Evolutionary conservation across 2,797 vertebrate genomes (phyloP), one percentile per base, ranked within the genome.

Genomic region (Chromobotia macracanthus): DNA sequence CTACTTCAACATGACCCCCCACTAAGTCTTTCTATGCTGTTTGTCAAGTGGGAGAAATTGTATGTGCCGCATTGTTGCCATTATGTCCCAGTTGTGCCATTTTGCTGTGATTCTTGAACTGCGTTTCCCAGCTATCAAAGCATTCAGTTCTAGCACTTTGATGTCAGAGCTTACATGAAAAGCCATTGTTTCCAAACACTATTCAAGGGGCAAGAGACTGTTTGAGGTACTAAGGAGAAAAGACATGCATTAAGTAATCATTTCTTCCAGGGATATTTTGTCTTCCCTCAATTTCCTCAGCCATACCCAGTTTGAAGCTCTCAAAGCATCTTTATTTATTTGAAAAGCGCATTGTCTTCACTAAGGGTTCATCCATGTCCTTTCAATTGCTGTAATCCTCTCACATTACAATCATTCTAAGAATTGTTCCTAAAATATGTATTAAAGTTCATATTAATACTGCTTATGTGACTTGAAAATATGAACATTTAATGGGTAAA

Each of bases 11-110:
- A 70, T 15, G 6, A 12, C 41, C 41, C 35, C 35, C 35, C 35
- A 38, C 35, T 38, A 38, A 38, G 35, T 38, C 35, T 38, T 38
- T 70, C 64, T 13, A 46, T 55, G 18, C 4, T 46, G 3, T 46
- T 77, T 51, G 25, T 72, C 16, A 67, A 60, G 55, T 21, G 21
- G 19, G 51, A 69, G 46, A 67, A 71, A 68, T 70, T 1, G 10
- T 70, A 31, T 5, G 23, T 75, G 60, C 28, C 72, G 38, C 53
- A 58, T 67, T 66, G 81, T 78, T 83, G 51, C 81, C 71, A 73
- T 79, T 66, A 77, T 84, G 66, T 68, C 12, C 65, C 51, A n/a
- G 61, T 71, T 56, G 44, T 63, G 53, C 41, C 76, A 82, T 66
- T 77, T 80, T 73, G n/a, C 19, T 80, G 48, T 48, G 35, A 60